phyloP scores from a whole-genome alignment of 2,113 vertebrate species.

The Ageneiosus marmoratus region DNA sequence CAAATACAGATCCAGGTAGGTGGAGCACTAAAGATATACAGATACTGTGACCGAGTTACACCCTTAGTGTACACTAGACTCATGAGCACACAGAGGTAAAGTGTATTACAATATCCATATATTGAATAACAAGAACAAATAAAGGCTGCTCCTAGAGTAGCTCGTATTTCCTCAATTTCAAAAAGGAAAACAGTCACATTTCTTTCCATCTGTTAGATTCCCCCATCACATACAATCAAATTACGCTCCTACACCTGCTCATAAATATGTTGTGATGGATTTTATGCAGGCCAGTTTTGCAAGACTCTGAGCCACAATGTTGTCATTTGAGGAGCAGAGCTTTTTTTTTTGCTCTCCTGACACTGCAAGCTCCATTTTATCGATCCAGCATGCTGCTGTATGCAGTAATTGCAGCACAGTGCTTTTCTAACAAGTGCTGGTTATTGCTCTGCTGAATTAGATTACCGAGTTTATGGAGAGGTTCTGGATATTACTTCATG shows the following conservation, averaged over 20 bases:
- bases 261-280: conserved; percentile 77
- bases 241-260: conserved; percentile 72
- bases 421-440: conserved; percentile 74
- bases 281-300: conserved; percentile 69
- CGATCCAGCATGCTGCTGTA: conserved; percentile 69
- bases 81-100: conserved; percentile 43
- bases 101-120: neutral
- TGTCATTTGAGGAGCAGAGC: conserved; percentile 71
- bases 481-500: conserved; percentile 67
- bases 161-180: conserved; percentile 60
- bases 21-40: neutral
- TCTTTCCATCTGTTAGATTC: conserved; percentile 68
- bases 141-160: conserved; percentile 60
- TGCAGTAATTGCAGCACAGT: conserved; percentile 71
- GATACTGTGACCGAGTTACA: neutral
- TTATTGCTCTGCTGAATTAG: conserved; percentile 74
- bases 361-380: conserved; percentile 72
- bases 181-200: conserved; percentile 68
- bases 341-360: conserved; percentile 69
- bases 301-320: conserved; percentile 58
- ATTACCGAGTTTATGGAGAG: conserved; percentile 73
- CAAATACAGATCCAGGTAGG: neutral
- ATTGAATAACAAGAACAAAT: conserved; percentile 42
- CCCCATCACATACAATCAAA: conserved; percentile 69
- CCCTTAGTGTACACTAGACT: conserved; percentile 2